phyloP scores from a whole-genome alignment of 2,888 invertebrate species.

The Drepana falcataria region DNA sequence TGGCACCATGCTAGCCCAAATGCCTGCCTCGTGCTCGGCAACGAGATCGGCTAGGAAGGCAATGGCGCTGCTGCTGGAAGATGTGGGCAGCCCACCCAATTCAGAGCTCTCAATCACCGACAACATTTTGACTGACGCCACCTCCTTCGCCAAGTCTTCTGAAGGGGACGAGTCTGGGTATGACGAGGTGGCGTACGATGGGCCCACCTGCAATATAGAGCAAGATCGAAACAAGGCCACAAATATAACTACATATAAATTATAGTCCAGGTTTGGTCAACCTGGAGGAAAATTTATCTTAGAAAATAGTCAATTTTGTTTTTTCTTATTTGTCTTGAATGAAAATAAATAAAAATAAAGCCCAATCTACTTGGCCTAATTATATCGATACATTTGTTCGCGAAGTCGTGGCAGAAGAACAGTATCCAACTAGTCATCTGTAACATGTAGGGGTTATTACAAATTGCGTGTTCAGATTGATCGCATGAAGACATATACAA shows the following conservation, averaged over 20 bases:
- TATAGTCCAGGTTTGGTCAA: no score
- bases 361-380: no score
- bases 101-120: constrained; percentile 54
- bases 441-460: no score
- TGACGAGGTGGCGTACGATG: constrained; percentile 47
- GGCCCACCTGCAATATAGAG: constrained; percentile 47
- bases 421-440: no score
- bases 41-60: constrained; percentile 54
- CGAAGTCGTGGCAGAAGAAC: no score
- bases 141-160: constrained; percentile 60
- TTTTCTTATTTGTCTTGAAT: no score
- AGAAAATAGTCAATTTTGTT: no score
- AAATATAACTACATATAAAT: not conserved
- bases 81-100: constrained; percentile 46
- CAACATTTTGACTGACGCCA: constrained; percentile 59
- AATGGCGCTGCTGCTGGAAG: constrained; percentile 38
- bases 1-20: constrained; percentile 79
- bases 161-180: constrained; percentile 66
- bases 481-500: no score
- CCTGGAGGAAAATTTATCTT: no score
- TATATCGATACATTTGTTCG: no score
- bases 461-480: no score
- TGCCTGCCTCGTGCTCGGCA: constrained; percentile 73
- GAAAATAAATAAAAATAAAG: no score
- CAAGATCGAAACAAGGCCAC: not conserved